These are phyloP conservation scores for Microcebus lehilahytsara DNA, from an alignment of 2,113 vertebrate species.

Conservation along the genomic window DNA sequence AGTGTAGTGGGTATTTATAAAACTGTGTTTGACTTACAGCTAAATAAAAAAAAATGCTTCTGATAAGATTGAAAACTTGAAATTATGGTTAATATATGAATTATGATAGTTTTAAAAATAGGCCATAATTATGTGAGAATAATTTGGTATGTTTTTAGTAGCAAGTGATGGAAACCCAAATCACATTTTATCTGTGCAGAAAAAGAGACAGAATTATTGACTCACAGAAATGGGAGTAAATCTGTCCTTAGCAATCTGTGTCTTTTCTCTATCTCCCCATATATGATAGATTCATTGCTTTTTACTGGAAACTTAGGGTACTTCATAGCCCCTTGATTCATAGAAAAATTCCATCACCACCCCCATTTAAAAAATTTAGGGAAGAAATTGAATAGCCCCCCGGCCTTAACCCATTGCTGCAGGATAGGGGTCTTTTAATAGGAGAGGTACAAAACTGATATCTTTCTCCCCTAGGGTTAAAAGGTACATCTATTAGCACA, in stretches of 20 bases:
- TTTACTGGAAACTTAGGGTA: background rate
- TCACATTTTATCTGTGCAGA: background rate
- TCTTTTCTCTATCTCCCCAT: background rate
- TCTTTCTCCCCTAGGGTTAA: background rate
- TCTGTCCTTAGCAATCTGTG: background rate
- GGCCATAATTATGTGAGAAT: background rate
- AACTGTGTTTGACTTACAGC: background rate
- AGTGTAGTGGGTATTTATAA: background rate
- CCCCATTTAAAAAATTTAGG: background rate
- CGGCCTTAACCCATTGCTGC: background rate
- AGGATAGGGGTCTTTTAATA: background rate
- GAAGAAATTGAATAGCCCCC: background rate
- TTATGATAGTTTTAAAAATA: conserved; percentile 18
- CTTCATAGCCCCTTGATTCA: background rate
- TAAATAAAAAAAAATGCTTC: background rate
- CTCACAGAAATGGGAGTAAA: background rate
- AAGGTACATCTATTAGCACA: background rate
- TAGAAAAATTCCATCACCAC: background rate
- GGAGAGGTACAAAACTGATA: background rate
- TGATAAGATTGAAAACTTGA: background rate
- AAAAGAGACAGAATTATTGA: background rate
- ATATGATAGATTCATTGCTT: background rate
- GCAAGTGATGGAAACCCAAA: background rate
- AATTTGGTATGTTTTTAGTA: background rate
- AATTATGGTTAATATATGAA: background rate